Evolutionary conservation across 2,888 invertebrate species (phyloP), one percentile per base, ranked within the genome.

Genomic region (Stenotaenia linearis): DNA sequence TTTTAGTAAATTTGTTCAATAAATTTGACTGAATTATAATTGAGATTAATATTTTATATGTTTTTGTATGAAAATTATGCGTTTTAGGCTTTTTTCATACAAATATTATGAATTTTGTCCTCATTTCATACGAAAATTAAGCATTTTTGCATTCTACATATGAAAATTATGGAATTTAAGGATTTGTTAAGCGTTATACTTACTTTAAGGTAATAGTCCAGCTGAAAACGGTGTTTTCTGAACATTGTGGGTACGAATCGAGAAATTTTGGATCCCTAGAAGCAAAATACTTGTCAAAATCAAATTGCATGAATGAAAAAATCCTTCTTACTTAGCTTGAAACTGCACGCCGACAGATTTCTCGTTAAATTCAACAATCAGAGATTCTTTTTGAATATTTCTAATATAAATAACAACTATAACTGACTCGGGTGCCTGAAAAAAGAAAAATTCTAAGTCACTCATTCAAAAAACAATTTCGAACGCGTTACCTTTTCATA

Each of bases 401-500:
- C 32, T 2, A 4, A 75, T 37, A 21, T 75, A 75, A 32, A 75
- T 21, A 1, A 18, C 21, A 2, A 75, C 75, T 0, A 35, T 9
- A 18, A 75, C 75, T 7, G 30, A 21, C 1, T 75, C 35, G 5
- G 35, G 3, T 9, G 7, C 10, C 75, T 75, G 32, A 25, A 21
- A 37, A 30, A 9, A 75, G 4, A 5, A 9, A 40, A 40, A 45
- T 5, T 2, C 45, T n/a, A n/a, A 74, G 6, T 21, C 25, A 30
- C 2, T 18, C 21, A 28, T 7, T 75, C 18, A 9, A 7, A 21
- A 18, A 37, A n/a, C n/a, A n/a, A n/a, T n/a, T n/a, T n/a, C n/a
- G n/a, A n/a, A n/a, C n/a, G n/a, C n/a, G 3, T 30, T 75, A 75
- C 75, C 75, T 75, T 75, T 37, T 75, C 75, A 18, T 75, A 75